phyloP scores from a whole-genome alignment of 2,113 vertebrate genomes.

The Apistogramma diplotaenia region DNA sequence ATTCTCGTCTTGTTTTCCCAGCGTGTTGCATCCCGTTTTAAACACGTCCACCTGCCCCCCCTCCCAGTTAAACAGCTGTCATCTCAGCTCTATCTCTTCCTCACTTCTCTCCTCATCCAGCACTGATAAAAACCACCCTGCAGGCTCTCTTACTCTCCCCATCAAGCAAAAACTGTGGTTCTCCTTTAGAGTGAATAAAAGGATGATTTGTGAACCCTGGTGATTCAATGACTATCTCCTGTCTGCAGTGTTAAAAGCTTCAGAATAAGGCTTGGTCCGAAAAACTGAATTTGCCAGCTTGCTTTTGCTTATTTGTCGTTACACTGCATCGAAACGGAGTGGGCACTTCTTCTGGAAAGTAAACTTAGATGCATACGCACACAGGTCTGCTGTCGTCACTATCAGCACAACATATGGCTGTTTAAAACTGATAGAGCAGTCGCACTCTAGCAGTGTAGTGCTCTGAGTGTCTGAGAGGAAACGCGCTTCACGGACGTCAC shows the following conservation, averaged over 20 bases:
- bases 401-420: slow-evolving; percentile 71
- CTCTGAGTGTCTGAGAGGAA: slow-evolving; percentile 10
- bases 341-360: slow-evolving; percentile 33
- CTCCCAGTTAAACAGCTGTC: slow-evolving; percentile 57
- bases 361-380: not conserved
- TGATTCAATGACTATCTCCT: not conserved
- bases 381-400: slow-evolving; percentile 52
- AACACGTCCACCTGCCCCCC: slow-evolving; percentile 23
- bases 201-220: not conserved
- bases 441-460: not conserved
- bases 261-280: not conserved
- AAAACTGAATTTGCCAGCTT: not conserved
- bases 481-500: slow-evolving; percentile 36
- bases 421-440: slow-evolving; percentile 66
- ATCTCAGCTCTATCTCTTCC: slow-evolving; percentile 67
- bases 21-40: slow-evolving; percentile 28
- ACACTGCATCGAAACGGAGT: not conserved
- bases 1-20: slow-evolving; percentile 48
- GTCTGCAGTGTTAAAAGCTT: not conserved
- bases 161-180: not conserved
- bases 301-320: slow-evolving; percentile 10
- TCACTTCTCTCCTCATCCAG: slow-evolving; percentile 66
- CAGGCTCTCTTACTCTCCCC: slow-evolving; percentile 7
- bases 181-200: not conserved
- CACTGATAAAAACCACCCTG: slow-evolving; percentile 65